phyloP scores from a whole-genome alignment of 1,140 invertebrate species.

The Condylostylus longicornis region DNA sequence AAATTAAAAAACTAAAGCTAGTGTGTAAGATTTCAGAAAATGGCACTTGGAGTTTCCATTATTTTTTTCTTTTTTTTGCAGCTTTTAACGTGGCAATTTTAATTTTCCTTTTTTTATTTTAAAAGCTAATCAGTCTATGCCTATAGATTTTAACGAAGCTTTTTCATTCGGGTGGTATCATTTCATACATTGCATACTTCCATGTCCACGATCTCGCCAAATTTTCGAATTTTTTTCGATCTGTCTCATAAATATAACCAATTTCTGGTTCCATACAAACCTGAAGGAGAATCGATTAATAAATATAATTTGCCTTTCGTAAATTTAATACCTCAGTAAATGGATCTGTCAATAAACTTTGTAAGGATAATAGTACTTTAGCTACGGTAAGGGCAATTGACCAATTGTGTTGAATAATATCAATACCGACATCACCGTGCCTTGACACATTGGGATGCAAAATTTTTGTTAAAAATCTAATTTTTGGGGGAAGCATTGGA shows the following conservation, averaged over 20 bases:
- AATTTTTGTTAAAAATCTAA: constrained; percentile 78
- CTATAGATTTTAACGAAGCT: too few species aligned
- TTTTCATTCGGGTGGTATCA: too few species aligned
- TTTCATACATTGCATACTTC: constrained; percentile 84
- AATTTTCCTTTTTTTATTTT: too few species aligned
- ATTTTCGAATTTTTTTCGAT: constrained; percentile 61
- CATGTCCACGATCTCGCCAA: constrained; percentile 79
- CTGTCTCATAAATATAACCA: constrained; percentile 62
- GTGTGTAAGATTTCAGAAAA: too few species aligned
- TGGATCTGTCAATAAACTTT: constrained; percentile 85
- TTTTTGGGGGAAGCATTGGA: constrained; percentile 79
- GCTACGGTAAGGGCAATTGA: constrained; percentile 81
- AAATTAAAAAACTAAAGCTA: too few species aligned
- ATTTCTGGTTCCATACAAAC: constrained; percentile 84
- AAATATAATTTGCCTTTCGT: constrained; percentile 8
- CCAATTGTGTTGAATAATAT: constrained; percentile 93
- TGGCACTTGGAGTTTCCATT: too few species aligned
- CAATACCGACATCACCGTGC: constrained; percentile 91
- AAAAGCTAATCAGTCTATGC: background rate
- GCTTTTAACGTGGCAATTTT: too few species aligned
- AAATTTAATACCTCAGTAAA: constrained; percentile 64
- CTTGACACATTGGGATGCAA: constrained; percentile 89
- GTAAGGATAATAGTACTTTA: constrained; percentile 77
- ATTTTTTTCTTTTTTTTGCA: too few species aligned
- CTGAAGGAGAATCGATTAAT: constrained; percentile 27